Evolutionary conservation across 2,797 vertebrate genomes (phyloP).

Genomic region (Chelon auratus): DNA sequence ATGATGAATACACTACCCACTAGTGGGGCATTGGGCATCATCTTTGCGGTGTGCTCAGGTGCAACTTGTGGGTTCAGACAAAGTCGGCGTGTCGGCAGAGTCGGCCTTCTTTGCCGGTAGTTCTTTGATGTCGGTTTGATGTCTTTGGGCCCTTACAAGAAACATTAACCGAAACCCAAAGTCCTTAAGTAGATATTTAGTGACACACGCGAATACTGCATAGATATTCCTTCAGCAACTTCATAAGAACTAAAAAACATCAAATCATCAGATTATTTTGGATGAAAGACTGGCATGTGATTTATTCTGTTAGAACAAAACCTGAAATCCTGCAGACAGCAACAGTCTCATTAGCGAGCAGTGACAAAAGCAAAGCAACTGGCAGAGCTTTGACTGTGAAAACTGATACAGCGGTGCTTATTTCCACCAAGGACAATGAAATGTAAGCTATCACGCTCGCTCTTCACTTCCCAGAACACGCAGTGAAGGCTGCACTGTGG

Average conservation of each 20-base stretch:
- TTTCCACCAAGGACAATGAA: slow-evolving; percentile 84
- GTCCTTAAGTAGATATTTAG: neutral
- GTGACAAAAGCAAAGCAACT: slow-evolving; percentile 81
- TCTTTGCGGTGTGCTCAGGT: too few species aligned
- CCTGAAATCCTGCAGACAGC: slow-evolving; percentile 41
- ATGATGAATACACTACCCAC: too few species aligned
- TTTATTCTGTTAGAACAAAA: slow-evolving; percentile 51
- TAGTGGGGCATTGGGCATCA: too few species aligned
- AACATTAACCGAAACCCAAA: neutral
- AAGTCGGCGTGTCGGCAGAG: too few species aligned
- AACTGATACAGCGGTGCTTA: slow-evolving; percentile 78
- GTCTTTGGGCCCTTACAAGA: neutral
- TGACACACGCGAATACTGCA: neutral
- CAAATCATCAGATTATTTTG: slow-evolving; percentile 33
- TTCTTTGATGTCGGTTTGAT: too few species aligned
- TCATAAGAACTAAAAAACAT: slow-evolving; percentile 5
- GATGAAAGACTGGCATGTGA: slow-evolving; percentile 10
- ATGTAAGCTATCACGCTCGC: slow-evolving; percentile 80
- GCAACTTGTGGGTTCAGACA: too few species aligned
- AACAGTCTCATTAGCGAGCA: slow-evolving; percentile 69
- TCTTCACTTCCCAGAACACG: slow-evolving; percentile 79
- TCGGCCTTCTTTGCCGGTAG: too few species aligned
- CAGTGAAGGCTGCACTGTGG: slow-evolving; percentile 70
- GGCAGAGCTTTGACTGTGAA: slow-evolving; percentile 80
- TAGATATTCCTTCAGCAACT: slow-evolving; percentile 19